Conservation (phyloP, 2,888 invertebrate species). For the Seladonia tumulorum region DNA sequence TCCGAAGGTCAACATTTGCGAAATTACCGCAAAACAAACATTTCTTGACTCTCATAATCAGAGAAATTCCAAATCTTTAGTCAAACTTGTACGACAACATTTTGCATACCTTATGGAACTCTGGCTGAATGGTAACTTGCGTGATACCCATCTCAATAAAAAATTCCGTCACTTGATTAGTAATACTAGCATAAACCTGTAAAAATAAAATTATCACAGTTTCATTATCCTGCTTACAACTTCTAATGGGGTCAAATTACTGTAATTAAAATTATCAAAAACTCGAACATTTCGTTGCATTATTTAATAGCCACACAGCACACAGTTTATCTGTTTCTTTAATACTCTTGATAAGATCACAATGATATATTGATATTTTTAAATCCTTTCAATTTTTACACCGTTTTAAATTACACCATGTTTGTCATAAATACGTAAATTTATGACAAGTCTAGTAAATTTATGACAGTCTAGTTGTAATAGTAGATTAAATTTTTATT, state of each 20-base stretch:
- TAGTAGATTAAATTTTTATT: no score
- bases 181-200: slow-evolving; percentile 86
- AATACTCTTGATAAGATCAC: no score
- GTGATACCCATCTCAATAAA: slow-evolving; percentile 93
- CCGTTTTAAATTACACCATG: no score
- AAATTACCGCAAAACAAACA: not conserved
- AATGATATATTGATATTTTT: no score
- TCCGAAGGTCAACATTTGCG: not conserved
- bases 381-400: no score
- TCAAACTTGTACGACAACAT: not conserved
- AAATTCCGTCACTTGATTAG: slow-evolving; percentile 89
- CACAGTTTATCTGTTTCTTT: no score
- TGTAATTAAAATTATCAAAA: no score
- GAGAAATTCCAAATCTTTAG: not conserved
- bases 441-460: no score
- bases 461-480: no score
- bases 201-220: slow-evolving; percentile 36
- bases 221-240: not conserved
- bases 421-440: no score
- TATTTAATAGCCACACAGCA: no score
- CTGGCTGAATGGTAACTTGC: slow-evolving; percentile 94
- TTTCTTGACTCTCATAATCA: not conserved
- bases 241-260: not conserved
- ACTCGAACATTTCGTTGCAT: no score
- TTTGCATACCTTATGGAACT: slow-evolving; percentile 86